These are phyloP conservation scores for Octodonta nipae DNA, from an alignment of 2,888 invertebrate genomes.

Conservation along the genomic window DNA sequence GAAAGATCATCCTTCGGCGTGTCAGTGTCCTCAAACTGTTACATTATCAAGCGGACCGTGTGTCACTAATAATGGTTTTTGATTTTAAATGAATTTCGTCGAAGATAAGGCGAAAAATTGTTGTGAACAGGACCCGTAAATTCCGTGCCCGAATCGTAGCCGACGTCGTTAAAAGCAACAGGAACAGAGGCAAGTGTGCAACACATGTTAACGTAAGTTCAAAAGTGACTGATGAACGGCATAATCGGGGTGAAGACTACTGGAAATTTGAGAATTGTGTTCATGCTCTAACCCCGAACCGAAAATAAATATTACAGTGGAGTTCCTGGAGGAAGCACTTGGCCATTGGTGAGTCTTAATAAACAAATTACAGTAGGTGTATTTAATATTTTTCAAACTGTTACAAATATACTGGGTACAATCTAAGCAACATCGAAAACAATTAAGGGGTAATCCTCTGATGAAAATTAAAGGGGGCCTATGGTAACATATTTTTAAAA, in stretches of 20 bases:
- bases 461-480: too few species aligned
- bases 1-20: constrained; percentile 22
- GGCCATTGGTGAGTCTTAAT: constrained; percentile 1
- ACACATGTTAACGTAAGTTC: constrained; percentile 17
- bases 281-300: constrained; percentile 5
- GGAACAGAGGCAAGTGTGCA: constrained; percentile 17
- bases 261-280: constrained; percentile 7
- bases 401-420: too few species aligned
- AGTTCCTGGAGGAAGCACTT: not conserved
- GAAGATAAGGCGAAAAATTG: constrained; percentile 9
- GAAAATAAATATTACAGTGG: constrained; percentile 4
- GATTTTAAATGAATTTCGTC: constrained; percentile 16
- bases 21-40: constrained; percentile 24
- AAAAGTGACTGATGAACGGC: constrained; percentile 14
- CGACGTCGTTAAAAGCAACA: constrained; percentile 3
- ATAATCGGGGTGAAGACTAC: constrained; percentile 7
- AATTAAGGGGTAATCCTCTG: too few species aligned
- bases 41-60: too few species aligned
- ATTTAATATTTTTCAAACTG: too few species aligned
- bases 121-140: constrained; percentile 4
- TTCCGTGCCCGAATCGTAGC: too few species aligned
- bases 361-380: too few species aligned
- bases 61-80: constrained; percentile 6
- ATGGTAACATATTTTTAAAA: too few species aligned
- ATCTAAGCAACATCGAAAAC: too few species aligned